Evolutionary conservation across 2,888 invertebrate species (phyloP), one percentile per base, ranked within the genome.

Genomic region (Ryuthela nishihirai): DNA sequence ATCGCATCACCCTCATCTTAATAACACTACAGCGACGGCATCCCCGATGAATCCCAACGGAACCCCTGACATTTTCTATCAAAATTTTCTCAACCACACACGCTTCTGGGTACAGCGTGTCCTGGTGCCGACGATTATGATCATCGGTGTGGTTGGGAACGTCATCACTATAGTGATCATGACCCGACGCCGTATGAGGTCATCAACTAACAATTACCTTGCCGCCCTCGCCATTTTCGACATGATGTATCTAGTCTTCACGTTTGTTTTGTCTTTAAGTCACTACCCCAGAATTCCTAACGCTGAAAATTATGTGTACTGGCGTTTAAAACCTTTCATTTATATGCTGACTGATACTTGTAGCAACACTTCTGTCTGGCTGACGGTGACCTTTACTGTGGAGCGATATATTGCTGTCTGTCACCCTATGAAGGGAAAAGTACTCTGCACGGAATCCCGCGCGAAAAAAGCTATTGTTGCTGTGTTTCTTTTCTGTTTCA

Each of bases 141-240:
- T 81, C 62, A 77, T 86, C 56, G 87, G 87, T 58, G 78, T 85
- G 54, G 74, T 84, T 49, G 86, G 85, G 44, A 87, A 87, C 68
- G 69, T 72, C 15, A 71, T 80, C 25, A 79, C 80, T 10, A 77
- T 80, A 46, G 74, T 79, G 23, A 80, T 82, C 36, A 73, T 82
- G 47, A 79, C 80, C 1, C 70, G 79, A 65, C 78, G 82, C 65
- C 80, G 84, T 44, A 87, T 87, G 85, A 76, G 83, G 69, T 82
- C 83, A 62, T 85, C 85, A 34, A 87, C 86, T 55, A 86, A 87
- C 74, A 80, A 81, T 58, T 87, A 87, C 74, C 75, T 87, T 65
- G 83, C 85, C 48, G 85, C 84, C 0, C 74, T 87, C 65, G 86
- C 86, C 39, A 77, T 83, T 56, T 83, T 84, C 53, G 87, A 87